phyloP scores from a whole-genome alignment of 53 echinoderm and acorn worm genomes.

The Apostichopus leukothele region DNA sequence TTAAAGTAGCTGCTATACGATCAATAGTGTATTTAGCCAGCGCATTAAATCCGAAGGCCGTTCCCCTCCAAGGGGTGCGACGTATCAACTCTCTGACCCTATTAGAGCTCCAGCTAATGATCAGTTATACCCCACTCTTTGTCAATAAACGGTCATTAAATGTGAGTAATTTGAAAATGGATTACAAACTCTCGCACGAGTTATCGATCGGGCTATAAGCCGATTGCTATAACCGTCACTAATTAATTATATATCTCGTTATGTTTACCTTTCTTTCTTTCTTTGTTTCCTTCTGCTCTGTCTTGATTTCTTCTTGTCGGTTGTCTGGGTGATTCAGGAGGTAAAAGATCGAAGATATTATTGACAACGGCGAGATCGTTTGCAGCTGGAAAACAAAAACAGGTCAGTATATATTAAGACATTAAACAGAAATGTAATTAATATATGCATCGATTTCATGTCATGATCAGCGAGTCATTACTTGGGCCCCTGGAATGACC shows the following conservation, averaged over 20 bases:
- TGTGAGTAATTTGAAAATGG: conserved; percentile 15
- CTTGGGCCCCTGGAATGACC: neutral
- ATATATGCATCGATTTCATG: conserved; percentile 29
- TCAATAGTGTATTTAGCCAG: neutral
- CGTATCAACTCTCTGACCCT: neutral
- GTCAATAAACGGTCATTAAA: conserved; percentile 40
- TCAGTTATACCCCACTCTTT: conserved; percentile 26
- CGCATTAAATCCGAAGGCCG: neutral
- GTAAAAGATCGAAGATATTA: conserved; percentile 29
- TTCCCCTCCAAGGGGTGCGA: conserved; percentile 2
- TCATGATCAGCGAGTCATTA: conserved; percentile 16
- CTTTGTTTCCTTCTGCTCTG: neutral
- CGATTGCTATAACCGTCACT: conserved; percentile 21
- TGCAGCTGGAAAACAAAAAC: conserved; percentile 15
- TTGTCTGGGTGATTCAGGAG: neutral
- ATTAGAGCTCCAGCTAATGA: conserved; percentile 30
- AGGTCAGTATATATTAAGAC: conserved; percentile 13
- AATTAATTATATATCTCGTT: conserved; percentile 27
- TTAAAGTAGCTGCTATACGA: neutral
- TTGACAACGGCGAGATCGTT: neutral
- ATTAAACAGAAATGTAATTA: conserved; percentile 36
- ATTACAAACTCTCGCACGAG: neutral
- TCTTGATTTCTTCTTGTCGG: no score
- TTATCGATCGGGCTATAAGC: conserved; percentile 35
- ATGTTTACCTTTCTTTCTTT: neutral